Conservation (phyloP, 1,140 invertebrate species). For the Drosophila bipectinata region DNA sequence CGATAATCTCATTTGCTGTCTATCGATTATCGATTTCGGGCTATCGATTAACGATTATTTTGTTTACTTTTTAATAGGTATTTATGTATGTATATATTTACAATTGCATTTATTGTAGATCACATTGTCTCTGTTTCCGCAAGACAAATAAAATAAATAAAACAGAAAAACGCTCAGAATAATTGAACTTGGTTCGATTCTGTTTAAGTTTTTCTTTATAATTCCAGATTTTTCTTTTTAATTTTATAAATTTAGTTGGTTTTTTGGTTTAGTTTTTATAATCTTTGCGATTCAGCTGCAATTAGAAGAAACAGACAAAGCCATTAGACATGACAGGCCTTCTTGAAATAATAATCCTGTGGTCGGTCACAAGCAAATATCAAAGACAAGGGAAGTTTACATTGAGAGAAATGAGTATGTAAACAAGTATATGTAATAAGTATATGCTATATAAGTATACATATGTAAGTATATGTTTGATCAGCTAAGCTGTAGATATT, state of each 20-base stretch:
- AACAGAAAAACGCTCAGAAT: conserved; percentile 3
- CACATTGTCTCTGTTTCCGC: conserved; percentile 27
- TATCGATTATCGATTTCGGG: background rate
- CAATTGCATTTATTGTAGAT: conserved; percentile 41
- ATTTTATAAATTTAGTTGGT: background rate
- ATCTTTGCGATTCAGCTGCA: conserved; percentile 20
- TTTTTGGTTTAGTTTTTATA: conserved; percentile 17
- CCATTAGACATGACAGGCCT: conserved; percentile 30
- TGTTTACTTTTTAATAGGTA: background rate
- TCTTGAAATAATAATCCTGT: conserved; percentile 34
- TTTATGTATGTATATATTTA: conserved; percentile 8
- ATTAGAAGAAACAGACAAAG: conserved; percentile 16
- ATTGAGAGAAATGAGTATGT: background rate
- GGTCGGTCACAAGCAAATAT: conserved; percentile 20
- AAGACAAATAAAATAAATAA: too few relatives aligned
- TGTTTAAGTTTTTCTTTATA: background rate
- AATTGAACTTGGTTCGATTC: conserved; percentile 18
- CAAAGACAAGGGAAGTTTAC: conserved; percentile 3
- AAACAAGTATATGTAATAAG: too few relatives aligned
- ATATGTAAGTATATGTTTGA: too few relatives aligned
- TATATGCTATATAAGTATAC: too few relatives aligned
- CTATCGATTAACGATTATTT: background rate
- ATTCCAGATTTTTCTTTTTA: background rate
- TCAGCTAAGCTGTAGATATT: too few relatives aligned
- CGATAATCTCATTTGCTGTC: background rate